A percentile compares a stretch with the other conserved stretches of the same genome.
phyloP scores from a whole-genome alignment of 2,797 vertebrate genomes.

The Lagothrix lagotricha region DNA sequence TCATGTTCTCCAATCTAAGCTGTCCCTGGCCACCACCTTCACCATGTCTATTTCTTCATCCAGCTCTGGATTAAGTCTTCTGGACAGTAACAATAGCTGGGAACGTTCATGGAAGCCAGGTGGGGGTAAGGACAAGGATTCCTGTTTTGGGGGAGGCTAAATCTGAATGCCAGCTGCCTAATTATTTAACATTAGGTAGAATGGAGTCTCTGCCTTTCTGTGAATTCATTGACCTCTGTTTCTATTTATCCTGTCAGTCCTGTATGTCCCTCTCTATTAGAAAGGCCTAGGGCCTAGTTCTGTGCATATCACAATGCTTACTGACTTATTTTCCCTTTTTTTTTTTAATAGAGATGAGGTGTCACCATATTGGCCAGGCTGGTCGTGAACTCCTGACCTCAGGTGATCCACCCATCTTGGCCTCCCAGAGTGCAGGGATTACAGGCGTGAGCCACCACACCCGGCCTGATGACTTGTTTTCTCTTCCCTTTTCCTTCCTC shows the following conservation, averaged over 20 bases:
- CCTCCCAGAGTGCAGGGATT: too few species aligned
- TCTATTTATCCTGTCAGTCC: background rate
- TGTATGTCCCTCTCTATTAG: background rate
- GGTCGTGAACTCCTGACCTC: too few species aligned
- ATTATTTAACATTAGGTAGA: background rate
- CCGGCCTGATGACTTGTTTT: slow-evolving; percentile 31
- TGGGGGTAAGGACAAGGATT: slow-evolving; percentile 31
- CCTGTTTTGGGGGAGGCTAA: background rate
- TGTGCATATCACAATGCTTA: background rate
- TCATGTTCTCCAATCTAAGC: slow-evolving; percentile 46
- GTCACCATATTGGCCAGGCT: too few species aligned
- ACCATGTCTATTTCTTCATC: slow-evolving; percentile 24
- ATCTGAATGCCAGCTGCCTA: background rate
- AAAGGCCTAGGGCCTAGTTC: background rate
- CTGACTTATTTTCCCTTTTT: background rate
- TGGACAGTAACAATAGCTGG: slow-evolving; percentile 39
- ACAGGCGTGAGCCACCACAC: too few species aligned
- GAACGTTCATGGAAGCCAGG: slow-evolving; percentile 60
- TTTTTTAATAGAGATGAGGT: too few species aligned
- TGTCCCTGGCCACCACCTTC: background rate
- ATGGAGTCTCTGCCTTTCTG: background rate
- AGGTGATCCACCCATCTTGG: too few species aligned
- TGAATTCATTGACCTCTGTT: background rate
- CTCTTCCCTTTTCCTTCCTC: slow-evolving; percentile 29
- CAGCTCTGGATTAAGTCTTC: slow-evolving; percentile 58